Conservation (phyloP, 2,888 invertebrate species). For the Ophion slaviceki region DNA sequence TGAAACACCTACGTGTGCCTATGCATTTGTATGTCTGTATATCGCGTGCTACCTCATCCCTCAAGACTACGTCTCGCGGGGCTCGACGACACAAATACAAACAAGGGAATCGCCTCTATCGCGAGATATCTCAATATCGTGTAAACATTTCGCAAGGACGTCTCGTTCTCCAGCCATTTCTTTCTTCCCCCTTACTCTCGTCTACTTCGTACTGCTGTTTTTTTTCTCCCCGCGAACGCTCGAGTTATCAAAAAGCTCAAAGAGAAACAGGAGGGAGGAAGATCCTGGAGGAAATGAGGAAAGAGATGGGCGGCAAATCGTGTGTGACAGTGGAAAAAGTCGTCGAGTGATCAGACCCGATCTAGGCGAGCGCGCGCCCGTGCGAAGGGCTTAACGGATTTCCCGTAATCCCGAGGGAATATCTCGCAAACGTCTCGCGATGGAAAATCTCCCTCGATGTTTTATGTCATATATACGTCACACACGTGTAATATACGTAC, state of each 20-base stretch:
- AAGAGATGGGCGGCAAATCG: slow-evolving; percentile 39
- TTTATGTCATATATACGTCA: slow-evolving; percentile 48
- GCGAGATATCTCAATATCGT: slow-evolving; percentile 31
- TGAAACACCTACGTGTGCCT: slow-evolving; percentile 50
- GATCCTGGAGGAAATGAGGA: slow-evolving; percentile 14
- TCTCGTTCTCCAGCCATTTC: slow-evolving; percentile 47
- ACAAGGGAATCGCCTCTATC: slow-evolving; percentile 78
- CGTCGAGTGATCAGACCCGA: slow-evolving; percentile 69
- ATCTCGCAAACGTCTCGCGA: slow-evolving; percentile 74
- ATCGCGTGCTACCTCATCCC: slow-evolving; percentile 24
- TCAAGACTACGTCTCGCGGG: slow-evolving; percentile 53
- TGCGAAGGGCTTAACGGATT: slow-evolving; percentile 79
- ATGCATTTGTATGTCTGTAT: slow-evolving; percentile 3
- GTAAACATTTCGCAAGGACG: slow-evolving; percentile 46
- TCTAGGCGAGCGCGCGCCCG: slow-evolving; percentile 63
- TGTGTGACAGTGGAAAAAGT: slow-evolving; percentile 52
- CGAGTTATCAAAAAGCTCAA: slow-evolving; percentile 14
- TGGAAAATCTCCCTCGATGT: slow-evolving; percentile 63
- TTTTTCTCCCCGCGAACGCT: background rate
- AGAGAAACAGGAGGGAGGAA: slow-evolving; percentile 25
- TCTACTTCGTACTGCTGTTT: background rate
- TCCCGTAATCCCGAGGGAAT: slow-evolving; percentile 79
- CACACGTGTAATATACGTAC: slow-evolving; percentile 32
- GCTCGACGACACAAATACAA: slow-evolving; percentile 77
- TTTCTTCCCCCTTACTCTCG: slow-evolving; percentile 36